phyloP scores from a whole-genome alignment of 2,888 invertebrate genomes.

The Trichacis sp. region DNA sequence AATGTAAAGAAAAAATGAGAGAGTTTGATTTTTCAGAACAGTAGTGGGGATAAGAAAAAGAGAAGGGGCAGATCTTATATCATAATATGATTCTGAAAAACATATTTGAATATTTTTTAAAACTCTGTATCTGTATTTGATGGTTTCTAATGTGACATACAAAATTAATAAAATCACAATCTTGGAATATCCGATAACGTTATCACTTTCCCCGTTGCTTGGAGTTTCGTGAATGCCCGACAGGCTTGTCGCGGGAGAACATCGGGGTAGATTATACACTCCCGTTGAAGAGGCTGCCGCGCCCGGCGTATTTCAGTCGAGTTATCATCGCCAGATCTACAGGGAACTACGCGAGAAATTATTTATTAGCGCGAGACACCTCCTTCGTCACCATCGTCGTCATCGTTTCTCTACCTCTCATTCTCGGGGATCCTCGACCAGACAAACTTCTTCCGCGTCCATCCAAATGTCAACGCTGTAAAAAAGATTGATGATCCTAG shows the following conservation, averaged over 20 bases:
- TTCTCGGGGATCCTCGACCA: constrained; percentile 46
- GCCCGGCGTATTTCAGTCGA: constrained; percentile 65
- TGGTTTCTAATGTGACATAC: too few species aligned
- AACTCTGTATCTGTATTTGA: too few species aligned
- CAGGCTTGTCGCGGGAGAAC: constrained; percentile 2
- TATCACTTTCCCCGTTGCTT: background rate
- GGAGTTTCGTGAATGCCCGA: constrained; percentile 2
- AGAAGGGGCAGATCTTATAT: too few species aligned
- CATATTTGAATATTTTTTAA: too few species aligned
- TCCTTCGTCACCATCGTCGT: constrained; percentile 58
- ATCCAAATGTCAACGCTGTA: constrained; percentile 55
- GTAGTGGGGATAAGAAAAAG: too few species aligned
- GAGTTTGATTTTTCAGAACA: too few species aligned
- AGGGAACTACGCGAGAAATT: constrained; percentile 67
- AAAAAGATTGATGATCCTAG: constrained; percentile 64
- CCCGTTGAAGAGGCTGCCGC: constrained; percentile 25
- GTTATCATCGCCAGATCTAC: constrained; percentile 69
- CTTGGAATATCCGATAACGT: too few species aligned
- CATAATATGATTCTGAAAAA: too few species aligned
- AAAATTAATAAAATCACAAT: too few species aligned
- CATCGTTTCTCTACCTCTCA: constrained; percentile 47
- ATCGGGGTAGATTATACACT: constrained; percentile 1
- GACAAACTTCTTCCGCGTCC: constrained; percentile 49
- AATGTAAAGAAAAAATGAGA: too few species aligned
- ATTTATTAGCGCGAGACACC: constrained; percentile 67